Evolutionary conservation across 1,140 invertebrate genomes (phyloP).

Genomic region (Rhynchophorus ferrugineus): DNA sequence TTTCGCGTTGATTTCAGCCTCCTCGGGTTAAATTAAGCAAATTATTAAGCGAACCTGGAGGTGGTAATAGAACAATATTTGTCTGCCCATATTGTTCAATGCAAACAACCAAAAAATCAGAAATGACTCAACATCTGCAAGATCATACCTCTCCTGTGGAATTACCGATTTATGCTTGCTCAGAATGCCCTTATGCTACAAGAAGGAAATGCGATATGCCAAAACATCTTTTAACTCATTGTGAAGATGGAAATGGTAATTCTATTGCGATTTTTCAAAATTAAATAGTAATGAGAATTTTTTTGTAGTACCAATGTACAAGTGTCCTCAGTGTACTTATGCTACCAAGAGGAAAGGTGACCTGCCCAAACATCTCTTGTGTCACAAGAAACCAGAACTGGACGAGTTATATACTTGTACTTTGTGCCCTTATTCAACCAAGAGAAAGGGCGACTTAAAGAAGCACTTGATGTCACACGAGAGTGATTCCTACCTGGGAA

Average conservation of each 20-base stretch:
- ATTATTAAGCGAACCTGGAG: no score
- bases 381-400: constrained; percentile 9
- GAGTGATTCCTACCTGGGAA: neutral
- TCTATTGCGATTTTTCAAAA: neutral
- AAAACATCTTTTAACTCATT: constrained; percentile 26
- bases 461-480: constrained; percentile 12
- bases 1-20: no score
- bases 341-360: constrained; percentile 24
- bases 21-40: no score
- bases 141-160: constrained; percentile 11
- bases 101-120: constrained; percentile 15
- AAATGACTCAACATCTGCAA: constrained; percentile 12
- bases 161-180: constrained; percentile 16
- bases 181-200: constrained; percentile 23
- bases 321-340: constrained; percentile 20
- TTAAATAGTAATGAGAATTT: constrained; percentile 1
- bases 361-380: constrained; percentile 18
- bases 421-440: constrained; percentile 11
- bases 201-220: constrained; percentile 27
- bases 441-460: constrained; percentile 10
- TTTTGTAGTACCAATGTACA: constrained; percentile 16
- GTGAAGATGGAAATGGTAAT: constrained; percentile 22
- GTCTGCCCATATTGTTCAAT: constrained; percentile 20
- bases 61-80: constrained; percentile 12
- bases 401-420: constrained; percentile 11